Evolutionary conservation across 2,113 vertebrate species (phyloP).

Genomic region (Oncorhynchus clarkii): DNA sequence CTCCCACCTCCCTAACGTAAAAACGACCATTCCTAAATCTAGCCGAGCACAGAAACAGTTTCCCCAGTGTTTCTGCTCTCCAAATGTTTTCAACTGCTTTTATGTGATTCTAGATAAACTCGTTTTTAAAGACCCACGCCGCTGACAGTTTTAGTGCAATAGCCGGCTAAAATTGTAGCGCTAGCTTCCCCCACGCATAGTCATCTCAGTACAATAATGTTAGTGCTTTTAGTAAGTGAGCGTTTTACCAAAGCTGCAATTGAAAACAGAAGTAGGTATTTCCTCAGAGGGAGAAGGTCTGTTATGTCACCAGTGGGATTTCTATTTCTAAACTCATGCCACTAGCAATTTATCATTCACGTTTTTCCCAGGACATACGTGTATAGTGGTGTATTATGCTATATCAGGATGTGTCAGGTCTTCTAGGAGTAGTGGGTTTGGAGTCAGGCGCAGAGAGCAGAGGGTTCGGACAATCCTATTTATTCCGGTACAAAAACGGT

Average conservation of each 20-base stretch:
- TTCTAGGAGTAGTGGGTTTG: too few species aligned
- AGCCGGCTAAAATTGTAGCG: background rate
- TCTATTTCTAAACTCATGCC: background rate
- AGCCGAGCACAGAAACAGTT: slow-evolving; percentile 20
- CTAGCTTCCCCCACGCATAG: background rate
- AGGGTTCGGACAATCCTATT: too few species aligned
- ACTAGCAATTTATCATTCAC: background rate
- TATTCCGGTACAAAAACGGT: too few species aligned
- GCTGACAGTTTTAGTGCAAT: background rate
- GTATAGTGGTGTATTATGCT: too few species aligned
- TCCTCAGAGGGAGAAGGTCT: background rate
- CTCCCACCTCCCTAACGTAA: slow-evolving; percentile 17
- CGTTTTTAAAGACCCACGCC: background rate
- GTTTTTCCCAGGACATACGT: background rate
- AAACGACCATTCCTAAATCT: background rate
- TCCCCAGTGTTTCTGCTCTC: slow-evolving; percentile 22
- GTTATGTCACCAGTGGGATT: background rate
- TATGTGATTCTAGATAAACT: background rate
- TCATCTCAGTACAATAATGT: background rate
- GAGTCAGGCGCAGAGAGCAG: too few species aligned
- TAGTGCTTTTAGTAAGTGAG: background rate
- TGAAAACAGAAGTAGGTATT: background rate
- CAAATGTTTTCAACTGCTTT: slow-evolving; percentile 12
- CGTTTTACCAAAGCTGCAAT: background rate
- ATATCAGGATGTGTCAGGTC: too few species aligned